phyloP scores from a whole-genome alignment of 2,797 vertebrate species.

The Leucoraja ocellata region DNA sequence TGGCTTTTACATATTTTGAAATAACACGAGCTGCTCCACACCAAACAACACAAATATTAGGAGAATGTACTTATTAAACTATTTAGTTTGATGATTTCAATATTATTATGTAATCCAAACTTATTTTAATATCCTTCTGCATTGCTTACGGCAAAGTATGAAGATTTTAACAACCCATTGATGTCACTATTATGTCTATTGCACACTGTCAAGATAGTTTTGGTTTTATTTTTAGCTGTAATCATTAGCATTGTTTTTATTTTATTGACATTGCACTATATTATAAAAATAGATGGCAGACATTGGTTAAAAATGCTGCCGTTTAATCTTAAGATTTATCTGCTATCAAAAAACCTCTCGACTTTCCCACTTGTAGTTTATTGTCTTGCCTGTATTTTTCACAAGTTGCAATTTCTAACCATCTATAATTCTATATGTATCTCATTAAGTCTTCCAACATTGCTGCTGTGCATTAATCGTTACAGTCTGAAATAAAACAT shows the following conservation, averaged over 20 bases:
- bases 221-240: not conserved
- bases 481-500: not conserved
- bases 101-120: not conserved
- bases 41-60: not conserved
- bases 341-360: not conserved
- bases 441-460: constrained; percentile 12
- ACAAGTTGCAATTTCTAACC: not conserved
- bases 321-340: constrained; percentile 17
- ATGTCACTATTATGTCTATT: not conserved
- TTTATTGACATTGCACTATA: constrained; percentile 14
- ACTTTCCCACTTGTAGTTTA: not conserved
- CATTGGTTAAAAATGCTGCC: not conserved
- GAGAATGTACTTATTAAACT: not conserved
- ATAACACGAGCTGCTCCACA: not conserved
- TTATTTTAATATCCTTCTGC: not conserved
- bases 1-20: not conserved
- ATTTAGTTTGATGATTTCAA: not conserved
- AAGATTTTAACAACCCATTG: not conserved
- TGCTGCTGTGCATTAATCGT: not conserved
- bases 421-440: not conserved
- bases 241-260: not conserved
- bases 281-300: constrained; percentile 27
- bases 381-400: not conserved
- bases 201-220: not conserved
- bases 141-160: not conserved